Percentiles rank a stretch among this genome's conserved stretches.
Evolutionary conservation across 53 echinoderm and acorn worm species (phyloP).

Genomic region (Henricia sp.): DNA sequence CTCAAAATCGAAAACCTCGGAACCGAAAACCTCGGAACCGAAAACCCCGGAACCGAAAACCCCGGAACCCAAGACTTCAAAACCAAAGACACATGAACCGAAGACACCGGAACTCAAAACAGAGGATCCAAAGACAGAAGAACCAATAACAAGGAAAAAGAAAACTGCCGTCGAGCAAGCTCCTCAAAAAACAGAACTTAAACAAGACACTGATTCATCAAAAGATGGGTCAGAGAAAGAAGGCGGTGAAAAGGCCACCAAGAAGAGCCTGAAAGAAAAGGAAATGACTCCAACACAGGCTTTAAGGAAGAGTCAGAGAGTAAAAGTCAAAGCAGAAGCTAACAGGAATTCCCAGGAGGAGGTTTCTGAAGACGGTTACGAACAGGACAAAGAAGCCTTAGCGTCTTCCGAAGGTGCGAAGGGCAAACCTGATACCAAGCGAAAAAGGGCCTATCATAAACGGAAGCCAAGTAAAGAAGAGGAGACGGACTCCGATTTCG

Average conservation of each 20-base stretch:
- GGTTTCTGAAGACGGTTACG: slow-evolving; percentile 37
- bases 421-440: background rate
- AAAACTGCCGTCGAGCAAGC: background rate
- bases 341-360: slow-evolving; percentile 14
- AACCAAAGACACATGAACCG: too few relatives aligned
- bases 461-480: slow-evolving; percentile 48
- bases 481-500: slow-evolving; percentile 11
- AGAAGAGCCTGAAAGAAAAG: slow-evolving; percentile 23
- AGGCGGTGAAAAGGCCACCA: slow-evolving; percentile 13
- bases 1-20: too few relatives aligned
- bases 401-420: slow-evolving; percentile 30
- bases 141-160: too few relatives aligned
- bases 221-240: slow-evolving; percentile 14
- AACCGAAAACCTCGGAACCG: too few relatives aligned
- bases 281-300: slow-evolving; percentile 8
- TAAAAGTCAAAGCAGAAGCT: background rate
- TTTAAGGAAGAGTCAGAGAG: slow-evolving; percentile 49
- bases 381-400: slow-evolving; percentile 9
- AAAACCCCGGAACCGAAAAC: too few relatives aligned
- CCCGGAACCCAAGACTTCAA: too few relatives aligned
- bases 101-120: slow-evolving; percentile 63
- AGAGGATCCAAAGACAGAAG: slow-evolving; percentile 39
- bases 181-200: slow-evolving; percentile 8
- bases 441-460: slow-evolving; percentile 19
- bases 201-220: background rate